Evolutionary conservation across 2,797 vertebrate species (phyloP).

Genomic region (Rhinella marina): DNA sequence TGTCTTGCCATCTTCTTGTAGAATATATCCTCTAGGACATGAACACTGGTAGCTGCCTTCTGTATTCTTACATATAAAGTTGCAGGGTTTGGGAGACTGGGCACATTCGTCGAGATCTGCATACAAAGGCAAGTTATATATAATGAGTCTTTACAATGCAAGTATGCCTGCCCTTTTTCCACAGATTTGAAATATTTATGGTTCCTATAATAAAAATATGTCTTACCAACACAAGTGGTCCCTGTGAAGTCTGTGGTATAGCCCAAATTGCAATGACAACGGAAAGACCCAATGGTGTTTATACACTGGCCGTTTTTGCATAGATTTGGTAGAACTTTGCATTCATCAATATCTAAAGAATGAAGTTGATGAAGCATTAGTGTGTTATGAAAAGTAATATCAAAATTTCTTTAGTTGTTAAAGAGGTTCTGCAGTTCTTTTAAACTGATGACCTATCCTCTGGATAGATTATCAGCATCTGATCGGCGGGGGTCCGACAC

Average conservation of each 20-base stretch:
- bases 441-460: no score
- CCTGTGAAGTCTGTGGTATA: slow-evolving; percentile 83
- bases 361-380: background rate
- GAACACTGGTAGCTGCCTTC: slow-evolving; percentile 94
- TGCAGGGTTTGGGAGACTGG: slow-evolving; percentile 88
- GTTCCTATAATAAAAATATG: background rate
- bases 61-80: slow-evolving; percentile 95
- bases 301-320: slow-evolving; percentile 89
- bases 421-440: no score
- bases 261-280: slow-evolving; percentile 87
- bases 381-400: background rate
- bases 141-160: background rate
- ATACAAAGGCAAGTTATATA: background rate
- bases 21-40: slow-evolving; percentile 88
- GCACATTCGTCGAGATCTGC: slow-evolving; percentile 91
- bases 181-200: background rate
- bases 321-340: slow-evolving; percentile 84
- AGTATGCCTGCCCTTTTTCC: background rate
- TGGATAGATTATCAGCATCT: no score
- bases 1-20: slow-evolving; percentile 90
- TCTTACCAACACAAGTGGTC: slow-evolving; percentile 84
- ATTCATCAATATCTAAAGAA: slow-evolving; percentile 89
- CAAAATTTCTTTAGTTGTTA: background rate
- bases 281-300: slow-evolving; percentile 91
- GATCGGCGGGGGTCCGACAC: no score